These are phyloP conservation scores for Epinotia nisella DNA, from an alignment of 2,888 invertebrate genomes.

Conservation along the genomic window DNA sequence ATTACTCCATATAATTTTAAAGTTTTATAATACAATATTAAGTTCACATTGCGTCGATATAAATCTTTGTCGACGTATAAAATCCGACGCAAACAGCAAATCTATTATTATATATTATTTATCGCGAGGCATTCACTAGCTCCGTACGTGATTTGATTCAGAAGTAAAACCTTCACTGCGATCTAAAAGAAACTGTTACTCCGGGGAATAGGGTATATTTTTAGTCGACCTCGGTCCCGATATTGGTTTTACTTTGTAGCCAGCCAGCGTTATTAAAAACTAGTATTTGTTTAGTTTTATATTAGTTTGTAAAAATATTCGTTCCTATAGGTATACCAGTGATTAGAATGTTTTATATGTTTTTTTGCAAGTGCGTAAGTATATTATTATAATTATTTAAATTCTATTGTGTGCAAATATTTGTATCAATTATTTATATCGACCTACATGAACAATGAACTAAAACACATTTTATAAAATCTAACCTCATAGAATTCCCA, in stretches of 20 bases:
- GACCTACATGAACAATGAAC: too few relatives aligned
- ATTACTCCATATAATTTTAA: too few relatives aligned
- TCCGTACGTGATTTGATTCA: slow-evolving; percentile 37
- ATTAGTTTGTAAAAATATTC: slow-evolving; percentile 34
- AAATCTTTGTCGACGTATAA: slow-evolving; percentile 13
- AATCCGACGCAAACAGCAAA: slow-evolving; percentile 27
- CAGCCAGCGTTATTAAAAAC: slow-evolving; percentile 38
- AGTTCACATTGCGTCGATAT: neutral
- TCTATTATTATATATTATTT: slow-evolving; percentile 43
- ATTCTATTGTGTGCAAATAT: too few relatives aligned
- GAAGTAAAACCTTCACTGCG: slow-evolving; percentile 16
- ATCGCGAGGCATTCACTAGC: slow-evolving; percentile 36
- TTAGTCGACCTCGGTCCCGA: slow-evolving; percentile 5
- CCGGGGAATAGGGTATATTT: slow-evolving; percentile 20
- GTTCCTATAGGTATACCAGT: neutral
- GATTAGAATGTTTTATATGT: neutral
- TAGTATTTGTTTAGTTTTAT: slow-evolving; percentile 38
- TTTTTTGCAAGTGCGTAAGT: too few relatives aligned
- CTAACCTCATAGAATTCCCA: too few relatives aligned
- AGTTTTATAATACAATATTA: too few relatives aligned
- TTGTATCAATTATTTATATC: too few relatives aligned
- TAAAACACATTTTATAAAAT: too few relatives aligned
- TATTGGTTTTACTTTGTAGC: slow-evolving; percentile 44
- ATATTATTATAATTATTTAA: too few relatives aligned
- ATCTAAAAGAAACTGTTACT: slow-evolving; percentile 1